Evolutionary conservation across 2,888 invertebrate species (phyloP).

Genomic region (Pollenia labialis): DNA sequence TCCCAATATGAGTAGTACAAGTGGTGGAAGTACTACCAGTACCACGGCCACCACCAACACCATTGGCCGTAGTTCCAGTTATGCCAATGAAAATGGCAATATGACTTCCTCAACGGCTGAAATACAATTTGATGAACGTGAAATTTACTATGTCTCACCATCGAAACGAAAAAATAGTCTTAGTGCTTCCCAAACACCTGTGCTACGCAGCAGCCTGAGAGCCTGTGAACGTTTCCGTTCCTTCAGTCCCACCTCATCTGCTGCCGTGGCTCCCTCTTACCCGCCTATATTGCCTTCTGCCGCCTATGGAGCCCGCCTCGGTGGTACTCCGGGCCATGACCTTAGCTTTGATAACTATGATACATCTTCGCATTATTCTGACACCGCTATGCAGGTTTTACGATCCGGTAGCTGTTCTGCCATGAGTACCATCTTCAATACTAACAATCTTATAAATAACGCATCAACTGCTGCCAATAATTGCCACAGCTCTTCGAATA

Average conservation of each 20-base stretch:
- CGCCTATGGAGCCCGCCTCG: constrained; percentile 75
- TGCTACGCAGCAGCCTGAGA: constrained; percentile 71
- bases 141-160: constrained; percentile 83
- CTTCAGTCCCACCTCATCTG: constrained; percentile 72
- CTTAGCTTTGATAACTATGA: constrained; percentile 78
- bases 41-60: constrained; percentile 75
- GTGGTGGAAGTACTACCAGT: constrained; percentile 80
- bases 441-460: constrained; percentile 72
- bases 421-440: constrained; percentile 74
- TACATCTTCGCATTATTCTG: constrained; percentile 79
- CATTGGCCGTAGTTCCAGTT: constrained; percentile 60
- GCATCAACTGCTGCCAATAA: constrained; percentile 68
- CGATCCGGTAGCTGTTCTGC: constrained; percentile 77
- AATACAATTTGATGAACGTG: constrained; percentile 81
- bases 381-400: constrained; percentile 78
- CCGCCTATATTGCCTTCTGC: constrained; percentile 77
- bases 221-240: constrained; percentile 73
- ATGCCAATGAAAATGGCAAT: constrained; percentile 62
- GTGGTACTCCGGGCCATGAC: constrained; percentile 75
- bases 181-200: constrained; percentile 70
- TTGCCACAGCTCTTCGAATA: constrained; percentile 75
- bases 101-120: constrained; percentile 71
- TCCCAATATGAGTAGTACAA: constrained; percentile 79
- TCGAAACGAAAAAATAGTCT: constrained; percentile 81
- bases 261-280: constrained; percentile 76